Conservation (phyloP, 1,140 invertebrate species). For the Ceratina calcarata region DNA sequence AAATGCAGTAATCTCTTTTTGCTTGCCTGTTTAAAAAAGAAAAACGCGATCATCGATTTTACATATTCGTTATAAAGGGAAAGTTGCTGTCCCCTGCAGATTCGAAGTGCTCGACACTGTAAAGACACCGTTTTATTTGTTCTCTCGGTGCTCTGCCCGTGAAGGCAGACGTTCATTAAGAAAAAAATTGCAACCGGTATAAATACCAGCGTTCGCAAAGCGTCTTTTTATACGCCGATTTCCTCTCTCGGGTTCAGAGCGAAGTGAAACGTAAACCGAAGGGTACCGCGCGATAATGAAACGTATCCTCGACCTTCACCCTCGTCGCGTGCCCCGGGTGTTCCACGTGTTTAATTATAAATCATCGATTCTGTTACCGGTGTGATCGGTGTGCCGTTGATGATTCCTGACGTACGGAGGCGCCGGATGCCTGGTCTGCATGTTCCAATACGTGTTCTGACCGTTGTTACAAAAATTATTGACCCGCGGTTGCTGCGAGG, state of each 20-base stretch:
- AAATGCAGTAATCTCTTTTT: too few relatives aligned
- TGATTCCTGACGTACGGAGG: slow-evolving; percentile 73
- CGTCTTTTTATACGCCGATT: neutral
- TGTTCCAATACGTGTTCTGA: slow-evolving; percentile 75
- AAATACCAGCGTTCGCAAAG: slow-evolving; percentile 14
- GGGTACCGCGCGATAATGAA: slow-evolving; percentile 13
- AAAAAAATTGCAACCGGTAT: neutral
- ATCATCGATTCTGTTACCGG: slow-evolving; percentile 61
- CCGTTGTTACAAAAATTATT: slow-evolving; percentile 71
- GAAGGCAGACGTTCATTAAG: neutral
- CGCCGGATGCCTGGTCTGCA: slow-evolving; percentile 73
- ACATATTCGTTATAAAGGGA: too few relatives aligned
- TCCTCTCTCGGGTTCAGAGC: neutral
- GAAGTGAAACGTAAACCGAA: neutral
- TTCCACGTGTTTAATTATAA: slow-evolving; percentile 1
- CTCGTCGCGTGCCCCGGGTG: slow-evolving; percentile 10
- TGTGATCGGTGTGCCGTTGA: slow-evolving; percentile 73
- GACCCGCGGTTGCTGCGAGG: slow-evolving; percentile 72
- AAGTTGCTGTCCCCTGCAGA: too few relatives aligned
- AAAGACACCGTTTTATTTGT: neutral
- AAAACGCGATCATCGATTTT: too few relatives aligned
- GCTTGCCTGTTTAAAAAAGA: too few relatives aligned
- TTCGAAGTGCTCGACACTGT: neutral
- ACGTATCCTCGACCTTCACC: slow-evolving; percentile 25
- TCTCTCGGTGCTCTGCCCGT: neutral